Evolutionary conservation across 2,113 vertebrate genomes (phyloP).

Genomic region (Osmerus eperlanus): DNA sequence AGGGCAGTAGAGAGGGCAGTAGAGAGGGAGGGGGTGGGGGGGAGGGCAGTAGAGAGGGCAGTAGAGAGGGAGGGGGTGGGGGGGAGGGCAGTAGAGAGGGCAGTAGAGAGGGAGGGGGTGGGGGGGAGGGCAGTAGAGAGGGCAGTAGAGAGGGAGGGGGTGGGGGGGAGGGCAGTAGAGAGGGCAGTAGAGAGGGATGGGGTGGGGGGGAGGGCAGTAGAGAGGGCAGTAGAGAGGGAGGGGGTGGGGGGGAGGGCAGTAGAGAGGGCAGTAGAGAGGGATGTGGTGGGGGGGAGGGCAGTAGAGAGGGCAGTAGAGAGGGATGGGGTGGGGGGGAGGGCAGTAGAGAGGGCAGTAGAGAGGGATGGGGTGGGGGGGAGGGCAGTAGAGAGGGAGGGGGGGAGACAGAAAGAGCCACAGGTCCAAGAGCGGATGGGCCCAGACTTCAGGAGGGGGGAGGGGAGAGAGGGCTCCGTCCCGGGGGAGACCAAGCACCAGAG

Average conservation of each 20-base stretch:
- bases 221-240: conserved; percentile 38
- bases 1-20: too few relatives aligned
- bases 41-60: too few relatives aligned
- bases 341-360: conserved; percentile 23
- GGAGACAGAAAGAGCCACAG: conserved; percentile 19
- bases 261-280: conserved; percentile 36
- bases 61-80: conserved; percentile 2
- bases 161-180: conserved; percentile 3
- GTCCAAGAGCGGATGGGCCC: conserved; percentile 10
- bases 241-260: background rate
- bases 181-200: conserved; percentile 37
- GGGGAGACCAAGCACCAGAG: conserved; percentile 15
- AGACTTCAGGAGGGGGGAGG: conserved; percentile 28
- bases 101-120: background rate
- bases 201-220: background rate
- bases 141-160: conserved; percentile 34
- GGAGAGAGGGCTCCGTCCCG: conserved; percentile 6
- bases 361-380: too few relatives aligned
- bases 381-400: background rate
- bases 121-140: conserved; percentile 8
- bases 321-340: conserved; percentile 16
- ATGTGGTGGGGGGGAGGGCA: conserved; percentile 1
- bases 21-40: conserved; percentile 5
- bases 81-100: too few relatives aligned
- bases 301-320: conserved; percentile 31